Conservation (phyloP, 2,113 vertebrate genomes). For the Ariopsis seemanni region DNA sequence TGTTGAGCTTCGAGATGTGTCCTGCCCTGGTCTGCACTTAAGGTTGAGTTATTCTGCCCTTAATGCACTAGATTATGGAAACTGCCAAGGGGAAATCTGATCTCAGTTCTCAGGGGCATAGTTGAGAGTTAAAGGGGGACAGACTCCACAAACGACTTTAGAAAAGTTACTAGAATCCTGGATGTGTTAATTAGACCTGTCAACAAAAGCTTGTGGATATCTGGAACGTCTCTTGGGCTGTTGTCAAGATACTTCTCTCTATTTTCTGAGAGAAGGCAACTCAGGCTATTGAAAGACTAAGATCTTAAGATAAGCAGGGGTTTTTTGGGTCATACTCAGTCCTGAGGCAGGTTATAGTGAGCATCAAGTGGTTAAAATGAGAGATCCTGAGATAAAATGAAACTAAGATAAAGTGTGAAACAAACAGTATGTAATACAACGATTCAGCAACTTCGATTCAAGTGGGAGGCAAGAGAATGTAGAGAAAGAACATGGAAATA, state of each 20-base stretch:
- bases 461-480: neutral
- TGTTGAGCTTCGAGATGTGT: neutral
- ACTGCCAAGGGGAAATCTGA: conserved; percentile 29
- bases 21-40: neutral
- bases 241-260: conserved; percentile 2
- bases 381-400: neutral
- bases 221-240: neutral
- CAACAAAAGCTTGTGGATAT: neutral
- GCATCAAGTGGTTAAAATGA: neutral
- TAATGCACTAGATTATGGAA: neutral
- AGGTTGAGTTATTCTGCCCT: neutral
- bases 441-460: conserved; percentile 11
- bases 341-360: neutral
- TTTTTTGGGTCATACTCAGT: too few species aligned
- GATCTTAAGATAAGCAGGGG: neutral
- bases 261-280: conserved; percentile 27
- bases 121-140: neutral
- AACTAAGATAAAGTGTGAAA: neutral
- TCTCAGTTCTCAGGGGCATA: neutral
- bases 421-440: neutral
- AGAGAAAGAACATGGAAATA: conserved; percentile 8
- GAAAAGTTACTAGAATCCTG: neutral
- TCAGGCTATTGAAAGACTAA: conserved; percentile 31
- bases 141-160: neutral
- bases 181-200: conserved; percentile 13